These are phyloP conservation scores for Hydrozoanthus tunicans DNA, from an alignment of 64 coral and sea anemone genomes.

Conservation along the genomic window DNA sequence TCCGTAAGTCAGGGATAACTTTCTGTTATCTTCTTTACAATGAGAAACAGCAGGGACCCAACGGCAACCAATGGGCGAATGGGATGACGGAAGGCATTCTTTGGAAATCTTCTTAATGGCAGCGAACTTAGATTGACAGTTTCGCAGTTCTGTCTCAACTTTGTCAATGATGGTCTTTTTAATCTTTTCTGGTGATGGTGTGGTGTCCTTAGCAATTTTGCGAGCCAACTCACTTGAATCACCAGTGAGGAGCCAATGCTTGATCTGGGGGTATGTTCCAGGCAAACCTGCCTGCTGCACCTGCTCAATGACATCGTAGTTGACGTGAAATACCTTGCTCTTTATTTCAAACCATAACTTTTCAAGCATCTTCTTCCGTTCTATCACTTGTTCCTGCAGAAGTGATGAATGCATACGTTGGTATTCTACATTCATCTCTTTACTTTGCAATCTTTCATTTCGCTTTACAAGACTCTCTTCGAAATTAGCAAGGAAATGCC, in stretches of 20 bases:
- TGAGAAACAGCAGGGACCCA: constrained; percentile 48
- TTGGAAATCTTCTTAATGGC: constrained; percentile 28
- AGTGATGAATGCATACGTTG: neutral
- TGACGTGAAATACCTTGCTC: neutral
- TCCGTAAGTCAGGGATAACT: constrained; percentile 14
- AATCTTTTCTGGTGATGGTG: constrained; percentile 32
- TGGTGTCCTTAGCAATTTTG: constrained; percentile 28
- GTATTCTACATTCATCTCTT: constrained; percentile 36
- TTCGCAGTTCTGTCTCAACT: neutral
- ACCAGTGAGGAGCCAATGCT: constrained; percentile 23
- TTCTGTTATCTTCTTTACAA: constrained; percentile 27
- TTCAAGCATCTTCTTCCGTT: neutral
- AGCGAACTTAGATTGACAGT: neutral
- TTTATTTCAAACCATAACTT: neutral
- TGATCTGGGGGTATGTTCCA: constrained; percentile 27
- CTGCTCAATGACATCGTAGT: constrained; percentile 8
- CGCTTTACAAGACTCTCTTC: constrained; percentile 33
- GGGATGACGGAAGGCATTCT: neutral
- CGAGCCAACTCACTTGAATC: constrained; percentile 44
- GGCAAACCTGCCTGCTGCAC: neutral
- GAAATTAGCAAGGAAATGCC: constrained; percentile 31
- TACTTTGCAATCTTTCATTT: constrained; percentile 32
- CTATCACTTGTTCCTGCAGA: neutral
- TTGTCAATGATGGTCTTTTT: constrained; percentile 8
- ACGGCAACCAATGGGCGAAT: neutral